These are phyloP conservation scores for Bradypus variegatus DNA, from an alignment of 2,797 vertebrate genomes.

Conservation along the genomic window DNA sequence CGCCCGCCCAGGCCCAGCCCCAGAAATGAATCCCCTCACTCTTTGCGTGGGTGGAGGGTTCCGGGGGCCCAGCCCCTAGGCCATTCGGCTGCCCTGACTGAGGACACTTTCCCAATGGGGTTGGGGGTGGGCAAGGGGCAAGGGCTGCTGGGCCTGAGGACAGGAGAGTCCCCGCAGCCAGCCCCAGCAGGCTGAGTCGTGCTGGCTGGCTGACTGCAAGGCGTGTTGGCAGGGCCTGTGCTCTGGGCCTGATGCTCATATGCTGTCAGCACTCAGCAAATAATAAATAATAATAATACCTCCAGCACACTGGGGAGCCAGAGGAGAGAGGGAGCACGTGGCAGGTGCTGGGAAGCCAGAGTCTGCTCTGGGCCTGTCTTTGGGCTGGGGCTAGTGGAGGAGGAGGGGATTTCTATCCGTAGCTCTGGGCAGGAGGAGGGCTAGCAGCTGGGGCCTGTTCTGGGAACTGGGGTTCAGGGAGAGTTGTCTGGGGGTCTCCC, in stretches of 20 bases:
- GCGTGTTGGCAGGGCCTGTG: conserved; percentile 36
- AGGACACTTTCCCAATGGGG: background rate
- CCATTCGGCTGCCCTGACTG: background rate
- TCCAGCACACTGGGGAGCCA: conserved; percentile 45
- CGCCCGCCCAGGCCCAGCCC: fast-evolving
- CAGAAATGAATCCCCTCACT: fast-evolving
- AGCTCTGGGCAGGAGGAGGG: background rate
- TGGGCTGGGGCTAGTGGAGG: background rate
- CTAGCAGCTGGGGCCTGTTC: background rate
- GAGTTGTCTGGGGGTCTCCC: background rate
- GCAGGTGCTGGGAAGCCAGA: background rate
- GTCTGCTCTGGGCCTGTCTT: conserved; percentile 21
- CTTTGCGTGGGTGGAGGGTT: background rate
- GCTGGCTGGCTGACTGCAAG: background rate
- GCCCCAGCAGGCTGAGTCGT: background rate
- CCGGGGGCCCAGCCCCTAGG: background rate
- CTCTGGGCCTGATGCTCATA: conserved; percentile 39
- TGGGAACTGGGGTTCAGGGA: background rate
- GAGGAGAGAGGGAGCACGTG: background rate
- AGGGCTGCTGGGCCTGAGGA: background rate
- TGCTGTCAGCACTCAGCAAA: conserved; percentile 65
- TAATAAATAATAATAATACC: conserved; percentile 68
- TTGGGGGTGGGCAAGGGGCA: background rate
- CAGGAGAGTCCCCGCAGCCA: background rate
- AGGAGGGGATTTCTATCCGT: too few species aligned